Evolutionary conservation across 2,113 vertebrate genomes (phyloP).

Genomic region (Athene noctua): DNA sequence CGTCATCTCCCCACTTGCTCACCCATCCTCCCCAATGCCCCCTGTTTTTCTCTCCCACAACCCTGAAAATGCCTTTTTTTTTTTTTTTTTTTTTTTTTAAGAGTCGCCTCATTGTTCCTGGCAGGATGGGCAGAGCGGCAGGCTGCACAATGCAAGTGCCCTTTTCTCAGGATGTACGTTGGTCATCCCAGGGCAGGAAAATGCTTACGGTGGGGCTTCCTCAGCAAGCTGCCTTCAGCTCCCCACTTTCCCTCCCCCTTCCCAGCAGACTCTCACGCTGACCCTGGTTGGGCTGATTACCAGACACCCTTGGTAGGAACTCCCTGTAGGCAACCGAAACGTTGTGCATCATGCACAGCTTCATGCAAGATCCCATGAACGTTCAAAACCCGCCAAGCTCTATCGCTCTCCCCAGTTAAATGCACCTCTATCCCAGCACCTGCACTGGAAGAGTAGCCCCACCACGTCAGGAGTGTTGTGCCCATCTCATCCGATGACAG

Average conservation of each 20-base stretch:
- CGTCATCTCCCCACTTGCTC: not conserved
- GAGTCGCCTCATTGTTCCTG: slow-evolving; percentile 50
- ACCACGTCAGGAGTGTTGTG: not conserved
- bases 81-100: not conserved
- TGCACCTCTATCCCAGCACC: not conserved
- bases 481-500: not conserved
- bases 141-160: slow-evolving; percentile 32
- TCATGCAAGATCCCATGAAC: rapidly evolving
- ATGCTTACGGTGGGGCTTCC: slow-evolving; percentile 47
- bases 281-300: not conserved
- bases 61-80: not conserved
- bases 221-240: not conserved
- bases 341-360: rapidly evolving
- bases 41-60: slow-evolving; percentile 3
- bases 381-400: not conserved
- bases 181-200: slow-evolving; percentile 66
- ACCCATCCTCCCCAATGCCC: not conserved
- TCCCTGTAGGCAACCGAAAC: rapidly evolving
- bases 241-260: not conserved
- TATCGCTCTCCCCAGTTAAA: not conserved
- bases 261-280: not conserved
- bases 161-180: slow-evolving; percentile 62
- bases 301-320: not conserved
- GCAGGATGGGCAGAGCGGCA: slow-evolving; percentile 65
- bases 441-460: not conserved